Evolutionary conservation across 2,888 invertebrate species (phyloP).

Genomic region (Drosophila mulleri): DNA sequence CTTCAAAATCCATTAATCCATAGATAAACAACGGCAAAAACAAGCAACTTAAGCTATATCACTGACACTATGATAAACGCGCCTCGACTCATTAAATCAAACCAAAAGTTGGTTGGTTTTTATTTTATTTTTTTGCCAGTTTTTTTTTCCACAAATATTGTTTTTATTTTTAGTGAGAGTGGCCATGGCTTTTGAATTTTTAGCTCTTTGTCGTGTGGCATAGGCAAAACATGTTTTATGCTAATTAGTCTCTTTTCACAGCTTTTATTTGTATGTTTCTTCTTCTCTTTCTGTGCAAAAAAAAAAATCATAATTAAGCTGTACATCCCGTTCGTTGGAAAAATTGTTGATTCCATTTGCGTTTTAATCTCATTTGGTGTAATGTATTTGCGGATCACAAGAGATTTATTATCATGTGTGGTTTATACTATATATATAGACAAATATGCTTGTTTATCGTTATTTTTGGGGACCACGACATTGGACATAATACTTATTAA

Average conservation of each 20-base stretch:
- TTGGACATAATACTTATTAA: conserved; percentile 40
- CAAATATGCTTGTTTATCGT: conserved; percentile 17
- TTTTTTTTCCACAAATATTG: conserved; percentile 20
- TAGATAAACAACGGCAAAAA: conserved; percentile 27
- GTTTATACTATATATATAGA: conserved; percentile 14
- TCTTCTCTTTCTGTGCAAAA: conserved; percentile 14
- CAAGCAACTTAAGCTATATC: conserved; percentile 27
- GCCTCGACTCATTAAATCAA: conserved; percentile 70
- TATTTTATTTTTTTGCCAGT: conserved; percentile 25
- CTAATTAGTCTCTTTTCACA: conserved; percentile 53
- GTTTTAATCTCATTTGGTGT: conserved; percentile 45
- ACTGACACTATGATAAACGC: conserved; percentile 69
- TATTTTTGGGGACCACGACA: conserved; percentile 4
- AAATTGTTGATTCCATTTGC: conserved; percentile 53
- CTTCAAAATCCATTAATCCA: conserved; percentile 44
- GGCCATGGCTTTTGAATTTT: conserved; percentile 44
- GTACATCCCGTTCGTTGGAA: conserved; percentile 44
- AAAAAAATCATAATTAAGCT: conserved; percentile 59
- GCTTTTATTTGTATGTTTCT: conserved; percentile 3
- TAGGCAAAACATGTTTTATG: conserved; percentile 62
- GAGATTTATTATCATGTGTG: conserved; percentile 40
- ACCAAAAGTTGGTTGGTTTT: conserved; percentile 13
- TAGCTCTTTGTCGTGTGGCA: conserved; percentile 50
- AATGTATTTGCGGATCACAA: conserved; percentile 10
- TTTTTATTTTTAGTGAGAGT: conserved; percentile 52